These are phyloP conservation scores for Laticauda colubrina DNA, from an alignment of 2,113 vertebrate genomes.

Conservation along the genomic window DNA sequence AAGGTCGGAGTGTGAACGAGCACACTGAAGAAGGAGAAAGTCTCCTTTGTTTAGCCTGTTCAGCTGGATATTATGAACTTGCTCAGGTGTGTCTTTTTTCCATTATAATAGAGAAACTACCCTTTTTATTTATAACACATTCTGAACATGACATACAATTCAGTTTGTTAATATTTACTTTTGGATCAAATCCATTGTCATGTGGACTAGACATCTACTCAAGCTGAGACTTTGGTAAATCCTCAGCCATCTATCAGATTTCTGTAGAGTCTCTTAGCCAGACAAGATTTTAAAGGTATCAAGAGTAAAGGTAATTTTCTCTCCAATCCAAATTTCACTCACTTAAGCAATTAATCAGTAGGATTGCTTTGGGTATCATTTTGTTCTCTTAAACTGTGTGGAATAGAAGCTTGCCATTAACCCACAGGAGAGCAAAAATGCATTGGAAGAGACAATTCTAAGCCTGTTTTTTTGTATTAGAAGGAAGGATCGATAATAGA, in stretches of 20 bases:
- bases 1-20: constrained; percentile 98
- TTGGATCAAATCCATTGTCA: neutral
- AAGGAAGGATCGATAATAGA: neutral
- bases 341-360: neutral
- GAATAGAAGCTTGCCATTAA: neutral
- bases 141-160: neutral
- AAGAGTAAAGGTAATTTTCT: neutral
- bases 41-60: constrained; percentile 96
- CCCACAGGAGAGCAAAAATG: neutral
- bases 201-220: neutral
- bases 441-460: neutral
- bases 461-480: neutral
- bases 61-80: constrained; percentile 98
- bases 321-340: neutral
- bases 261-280: neutral
- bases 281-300: neutral
- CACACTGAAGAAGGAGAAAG: constrained; percentile 98
- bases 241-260: neutral
- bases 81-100: constrained; percentile 83
- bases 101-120: neutral
- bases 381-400: neutral
- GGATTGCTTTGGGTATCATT: neutral
- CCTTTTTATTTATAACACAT: neutral
- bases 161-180: neutral
- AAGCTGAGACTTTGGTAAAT: neutral